Evolutionary conservation across 2,113 vertebrate genomes (phyloP), one percentile per base, ranked within the genome.

Genomic region (Spea multiplicata): DNA sequence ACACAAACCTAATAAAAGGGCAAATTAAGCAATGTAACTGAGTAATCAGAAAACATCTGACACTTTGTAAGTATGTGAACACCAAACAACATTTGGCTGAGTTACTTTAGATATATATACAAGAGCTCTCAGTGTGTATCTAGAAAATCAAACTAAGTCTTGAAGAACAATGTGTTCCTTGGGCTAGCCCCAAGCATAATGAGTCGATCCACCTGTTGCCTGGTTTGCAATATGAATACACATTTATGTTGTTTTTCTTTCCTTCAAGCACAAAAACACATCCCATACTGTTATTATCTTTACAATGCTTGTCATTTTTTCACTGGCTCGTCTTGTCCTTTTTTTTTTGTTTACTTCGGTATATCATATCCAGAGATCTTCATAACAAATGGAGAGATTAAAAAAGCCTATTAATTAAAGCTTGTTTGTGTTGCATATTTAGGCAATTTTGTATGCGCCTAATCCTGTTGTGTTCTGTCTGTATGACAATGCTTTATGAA

Each of bases 121-220:
- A 61, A 70, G 83, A 88, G 78, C 80, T 87, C 84, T 84, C 80
- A 46, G 61, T 84, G 88, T 69, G 46, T 59, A 57, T 12, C 14
- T 9, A 59, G 30, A 44, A 61, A 86, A 85, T 87, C 83, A 83
- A 88, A 86, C 83, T 0, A 57, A 70, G 78, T 84, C 87, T 83
- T 85, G 77, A 86, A 78, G 77, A 86, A 80, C 81, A 84, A 13
- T 0, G 16, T 62, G 59, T 13, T 87, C 79, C 86, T 83, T 69
- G 16, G 79, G 84, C 82, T 62, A 83, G 86, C 84, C 81, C 77
- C 81, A 81, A 83, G 85, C 83, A 86, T 77, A 44, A 44, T 7
- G 30, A 65, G n/a, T 45, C 77, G 73, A 74, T 66, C 55, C 76
- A 73, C 66, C 81, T 86, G 81, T 30, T 75, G 78, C 50, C 16